Percentiles rank a stretch among this genome's conserved stretches.
These are phyloP conservation scores for Drosophila azteca DNA, from an alignment of 1,140 invertebrate species.

Conservation along the genomic window DNA sequence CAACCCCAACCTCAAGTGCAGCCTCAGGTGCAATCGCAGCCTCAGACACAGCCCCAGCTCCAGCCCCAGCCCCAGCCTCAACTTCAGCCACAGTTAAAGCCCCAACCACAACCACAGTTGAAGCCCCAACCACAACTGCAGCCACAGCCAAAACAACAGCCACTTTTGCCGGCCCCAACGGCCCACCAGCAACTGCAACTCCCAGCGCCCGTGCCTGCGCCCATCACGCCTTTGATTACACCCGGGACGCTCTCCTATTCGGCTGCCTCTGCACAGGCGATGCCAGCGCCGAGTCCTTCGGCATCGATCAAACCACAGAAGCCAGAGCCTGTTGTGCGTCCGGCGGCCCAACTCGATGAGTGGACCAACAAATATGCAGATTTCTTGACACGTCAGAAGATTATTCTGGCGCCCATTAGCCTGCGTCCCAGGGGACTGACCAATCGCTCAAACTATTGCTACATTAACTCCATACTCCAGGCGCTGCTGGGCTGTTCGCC, in stretches of 20 bases:
- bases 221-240: slow-evolving; percentile 65
- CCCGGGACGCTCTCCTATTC: slow-evolving; percentile 81
- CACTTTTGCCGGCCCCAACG: slow-evolving; percentile 25
- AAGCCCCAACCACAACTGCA: slow-evolving; percentile 23
- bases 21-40: neutral
- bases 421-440: slow-evolving; percentile 93
- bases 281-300: slow-evolving; percentile 50
- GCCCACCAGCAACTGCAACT: slow-evolving; percentile 66
- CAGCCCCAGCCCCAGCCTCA: slow-evolving; percentile 32
- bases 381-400: slow-evolving; percentile 88
- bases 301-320: slow-evolving; percentile 54
- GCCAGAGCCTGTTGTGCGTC: slow-evolving; percentile 30
- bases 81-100: slow-evolving; percentile 12
- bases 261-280: slow-evolving; percentile 77
- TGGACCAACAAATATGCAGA: slow-evolving; percentile 86
- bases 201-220: slow-evolving; percentile 65
- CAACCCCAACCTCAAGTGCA: slow-evolving; percentile 1
- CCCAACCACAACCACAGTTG: neutral
- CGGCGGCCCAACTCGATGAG: slow-evolving; percentile 67
- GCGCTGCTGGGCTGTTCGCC: slow-evolving; percentile 96
- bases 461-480: slow-evolving; percentile 96
- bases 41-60: slow-evolving; percentile 1
- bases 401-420: slow-evolving; percentile 89
- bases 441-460: slow-evolving; percentile 97
- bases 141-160: neutral